Percentiles rank a stretch among this genome's conserved stretches.
Conservation (phyloP, 2,888 invertebrate species). For the Priocnemis perturbator region DNA sequence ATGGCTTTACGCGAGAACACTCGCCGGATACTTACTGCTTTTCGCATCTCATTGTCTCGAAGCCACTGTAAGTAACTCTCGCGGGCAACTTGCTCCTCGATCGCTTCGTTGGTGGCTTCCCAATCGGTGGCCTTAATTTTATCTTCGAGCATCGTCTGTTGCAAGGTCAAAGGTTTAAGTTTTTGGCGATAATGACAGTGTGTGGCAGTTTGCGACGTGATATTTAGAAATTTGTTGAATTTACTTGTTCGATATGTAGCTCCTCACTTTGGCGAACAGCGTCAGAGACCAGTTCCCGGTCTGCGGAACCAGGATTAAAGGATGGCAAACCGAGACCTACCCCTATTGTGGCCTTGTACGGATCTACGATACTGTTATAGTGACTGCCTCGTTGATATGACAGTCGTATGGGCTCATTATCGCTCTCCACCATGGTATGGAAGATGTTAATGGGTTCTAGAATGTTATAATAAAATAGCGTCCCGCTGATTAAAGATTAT, state of each 20-base stretch:
- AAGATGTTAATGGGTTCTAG: conserved; percentile 92
- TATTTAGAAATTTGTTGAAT: background rate
- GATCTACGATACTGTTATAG: conserved; percentile 92
- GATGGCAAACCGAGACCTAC: conserved; percentile 90
- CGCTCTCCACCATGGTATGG: conserved; percentile 85
- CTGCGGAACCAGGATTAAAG: conserved; percentile 85
- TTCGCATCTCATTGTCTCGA: conserved; percentile 80
- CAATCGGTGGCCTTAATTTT: conserved; percentile 92
- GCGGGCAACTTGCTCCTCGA: conserved; percentile 90
- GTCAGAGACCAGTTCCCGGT: conserved; percentile 83
- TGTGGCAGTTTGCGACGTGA: conserved; percentile 2
- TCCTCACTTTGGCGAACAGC: conserved; percentile 88
- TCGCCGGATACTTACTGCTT: conserved; percentile 68
- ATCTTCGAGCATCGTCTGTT: conserved; percentile 91
- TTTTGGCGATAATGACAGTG: background rate
- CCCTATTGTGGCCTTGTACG: conserved; percentile 87
- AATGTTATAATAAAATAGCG: conserved; percentile 32
- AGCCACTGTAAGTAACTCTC: conserved; percentile 91
- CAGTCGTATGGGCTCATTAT: conserved; percentile 87
- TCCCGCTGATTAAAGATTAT: background rate
- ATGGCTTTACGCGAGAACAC: too few species aligned
- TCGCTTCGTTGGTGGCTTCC: conserved; percentile 94
- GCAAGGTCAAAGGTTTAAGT: background rate
- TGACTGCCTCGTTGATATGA: conserved; percentile 92
- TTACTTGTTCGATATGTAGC: conserved; percentile 86